Base-by-base conservation (phyloP, 2,113 vertebrate species). In the Mus spicilegus region DNA sequence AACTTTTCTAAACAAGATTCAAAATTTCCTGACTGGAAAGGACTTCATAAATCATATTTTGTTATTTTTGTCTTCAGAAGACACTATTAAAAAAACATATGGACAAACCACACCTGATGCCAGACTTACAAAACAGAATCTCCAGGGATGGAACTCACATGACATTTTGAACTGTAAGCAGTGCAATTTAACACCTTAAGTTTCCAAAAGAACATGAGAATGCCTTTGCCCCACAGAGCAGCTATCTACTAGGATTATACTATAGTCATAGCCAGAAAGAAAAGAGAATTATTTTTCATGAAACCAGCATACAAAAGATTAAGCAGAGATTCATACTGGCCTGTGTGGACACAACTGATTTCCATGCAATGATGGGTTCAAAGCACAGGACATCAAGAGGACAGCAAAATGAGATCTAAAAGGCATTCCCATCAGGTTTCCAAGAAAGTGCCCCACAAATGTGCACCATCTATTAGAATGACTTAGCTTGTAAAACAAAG, bases 251-350 rank as follows among this genome's bases (percentile, higher is more conserved):
- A 90, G 7, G n/a, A 46, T 17, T 24, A 75, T 78, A 86, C 39
- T 61, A 88, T 51, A 95, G 2, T 24, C 10, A 80, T 16, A 36
- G 58, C 7, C 20, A 85, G 46, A 95, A 95, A 87, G 0, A 61
- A 51, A 90, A 88, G 20, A 51, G 4, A 93, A 28, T 54, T 42
- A 56, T 63, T 96, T 91, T 90, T 58, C 86, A 73, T 90, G 77
- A 87, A 72, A 63, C 7, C 73, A 49, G 72, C 17, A 67, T 73
- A 92, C 42, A 91, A 12, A 89, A 67, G 22, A 65, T 54, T 78
- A 81, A 90, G 20, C 20, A 85, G 69, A 30, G 1, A 85, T 89
- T 76, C 80, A 78, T 67, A 82, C 4, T 95, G 63, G 22, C 20
- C 26, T 70, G 24, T 20, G 78, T 84, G 24, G 78, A 33, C 14